Base-by-base conservation (phyloP, 1,140 invertebrate genomes). In the Calycopis cecrops region DNA sequence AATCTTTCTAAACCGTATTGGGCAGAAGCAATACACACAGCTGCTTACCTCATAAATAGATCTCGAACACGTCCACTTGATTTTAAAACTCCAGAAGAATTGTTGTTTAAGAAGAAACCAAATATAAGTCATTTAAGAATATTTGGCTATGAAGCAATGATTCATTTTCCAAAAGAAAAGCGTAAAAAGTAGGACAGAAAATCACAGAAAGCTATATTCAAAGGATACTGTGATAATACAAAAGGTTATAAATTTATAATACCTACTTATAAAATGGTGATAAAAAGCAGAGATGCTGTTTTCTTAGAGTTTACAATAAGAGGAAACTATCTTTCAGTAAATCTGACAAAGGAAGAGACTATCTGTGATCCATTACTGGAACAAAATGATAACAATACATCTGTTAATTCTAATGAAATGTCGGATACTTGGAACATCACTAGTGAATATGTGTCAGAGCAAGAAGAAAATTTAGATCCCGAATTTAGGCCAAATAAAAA, bases 121-220 rank as follows among this genome's bases (percentile, higher is more conserved):
- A 38, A 38, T 9, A n/a, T 38, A 4, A 11, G 11, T 11, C 37
- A 38, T 8, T n/a, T 60, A 42, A 9, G 18, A 9, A 9, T 49
- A 48, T 60, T 60, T 48, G 59, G 54, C 1, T 60, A 49, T 48
- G 49, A 60, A 44, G 59, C 59, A 0, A 81, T 69, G 63, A 72
- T 71, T 0, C 79, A 80, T 33, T 51, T 87, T 35, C 79, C 77
- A 40, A 54, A 59, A 48, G 51, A 72, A 21, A 64, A 68, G 44
- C 48, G 66, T 54, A 62, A 55, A 49, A 87, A 85, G 57, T 80
- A 62, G 59, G 75, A 84, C 50, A 14, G 61, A 7, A 85, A 78
- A 48, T 12, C 61, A 35, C 48, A 60, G 9, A 60, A 62, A 47
- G 10, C 48, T 8, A 60, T 66, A 3, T 66, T 66, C 12, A 62